Evolutionary conservation across 2,797 vertebrate genomes (phyloP).

Genomic region (Uromys caudimaculatus): DNA sequence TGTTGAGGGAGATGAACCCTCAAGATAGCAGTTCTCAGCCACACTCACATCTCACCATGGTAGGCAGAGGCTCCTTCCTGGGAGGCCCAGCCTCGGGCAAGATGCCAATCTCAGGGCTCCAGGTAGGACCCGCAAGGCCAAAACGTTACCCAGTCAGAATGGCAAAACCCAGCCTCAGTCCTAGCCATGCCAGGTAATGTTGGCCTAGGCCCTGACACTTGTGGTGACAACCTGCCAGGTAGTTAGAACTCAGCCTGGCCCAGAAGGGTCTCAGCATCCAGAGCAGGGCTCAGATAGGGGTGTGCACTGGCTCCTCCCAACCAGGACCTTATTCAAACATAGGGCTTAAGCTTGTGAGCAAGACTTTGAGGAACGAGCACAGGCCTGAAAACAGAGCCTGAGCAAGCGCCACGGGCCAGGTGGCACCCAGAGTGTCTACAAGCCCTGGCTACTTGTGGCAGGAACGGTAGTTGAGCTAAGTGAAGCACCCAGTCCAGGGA

Average conservation of each 20-base stretch:
- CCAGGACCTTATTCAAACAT: background rate
- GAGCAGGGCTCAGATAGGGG: background rate
- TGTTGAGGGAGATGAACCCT: background rate
- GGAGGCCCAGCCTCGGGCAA: background rate
- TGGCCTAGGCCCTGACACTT: background rate
- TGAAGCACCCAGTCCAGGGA: background rate
- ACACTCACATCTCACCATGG: background rate
- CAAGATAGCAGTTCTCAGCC: background rate
- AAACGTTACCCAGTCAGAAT: background rate
- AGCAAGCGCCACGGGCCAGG: background rate
- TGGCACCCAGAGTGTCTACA: background rate
- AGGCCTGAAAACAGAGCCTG: no score
- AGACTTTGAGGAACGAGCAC: background rate
- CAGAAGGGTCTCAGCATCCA: background rate
- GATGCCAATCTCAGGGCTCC: background rate
- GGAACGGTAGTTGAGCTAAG: background rate
- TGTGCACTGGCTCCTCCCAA: background rate
- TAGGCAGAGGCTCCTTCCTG: background rate
- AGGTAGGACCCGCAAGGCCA: background rate
- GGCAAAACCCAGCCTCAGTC: background rate
- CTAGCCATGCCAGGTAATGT: background rate
- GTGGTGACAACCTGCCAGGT: background rate
- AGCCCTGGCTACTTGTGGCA: background rate
- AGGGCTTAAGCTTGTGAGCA: background rate
- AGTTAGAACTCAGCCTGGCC: background rate